A percentile compares a stretch with the other conserved stretches of the same genome.
Evolutionary conservation across 2,113 vertebrate genomes (phyloP).

Genomic region (Pyrgilauda ruficollis): DNA sequence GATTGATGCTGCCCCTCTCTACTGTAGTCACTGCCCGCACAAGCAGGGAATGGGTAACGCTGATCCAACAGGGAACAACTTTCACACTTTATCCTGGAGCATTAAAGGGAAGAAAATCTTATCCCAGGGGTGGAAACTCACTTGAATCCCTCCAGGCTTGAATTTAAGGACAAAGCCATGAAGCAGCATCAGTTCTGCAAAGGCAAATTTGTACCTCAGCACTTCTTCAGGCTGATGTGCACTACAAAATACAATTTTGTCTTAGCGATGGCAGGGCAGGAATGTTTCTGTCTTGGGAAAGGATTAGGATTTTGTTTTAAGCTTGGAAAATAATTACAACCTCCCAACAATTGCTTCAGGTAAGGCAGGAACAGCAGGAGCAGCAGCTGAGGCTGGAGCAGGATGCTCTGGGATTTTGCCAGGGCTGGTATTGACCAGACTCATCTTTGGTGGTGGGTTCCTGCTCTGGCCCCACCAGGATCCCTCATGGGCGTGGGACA

Average conservation of each 20-base stretch:
- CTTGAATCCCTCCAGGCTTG: background rate
- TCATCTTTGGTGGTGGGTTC: background rate
- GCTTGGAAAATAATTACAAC: background rate
- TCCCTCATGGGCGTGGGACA: accelerated
- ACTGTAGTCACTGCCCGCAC: accelerated
- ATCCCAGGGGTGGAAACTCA: background rate
- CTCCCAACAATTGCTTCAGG: background rate
- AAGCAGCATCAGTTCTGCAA: background rate
- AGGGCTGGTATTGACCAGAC: background rate
- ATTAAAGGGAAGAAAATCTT: background rate
- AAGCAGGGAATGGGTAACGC: accelerated
- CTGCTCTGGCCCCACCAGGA: background rate
- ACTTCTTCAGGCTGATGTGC: background rate
- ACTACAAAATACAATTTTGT: background rate
- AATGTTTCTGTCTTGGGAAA: background rate
- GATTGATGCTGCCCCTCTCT: background rate
- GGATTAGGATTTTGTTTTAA: background rate
- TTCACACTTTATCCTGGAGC: background rate
- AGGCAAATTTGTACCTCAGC: background rate
- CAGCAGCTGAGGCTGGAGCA: background rate
- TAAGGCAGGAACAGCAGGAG: background rate
- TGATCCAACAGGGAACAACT: background rate
- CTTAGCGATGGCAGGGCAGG: background rate
- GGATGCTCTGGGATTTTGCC: background rate
- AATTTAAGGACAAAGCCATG: background rate